Evolutionary conservation across 35 echinoderm and acorn worm species (phyloP), one percentile per base, ranked within the genome.

Genomic region (Apostichopus parvimensis): DNA sequence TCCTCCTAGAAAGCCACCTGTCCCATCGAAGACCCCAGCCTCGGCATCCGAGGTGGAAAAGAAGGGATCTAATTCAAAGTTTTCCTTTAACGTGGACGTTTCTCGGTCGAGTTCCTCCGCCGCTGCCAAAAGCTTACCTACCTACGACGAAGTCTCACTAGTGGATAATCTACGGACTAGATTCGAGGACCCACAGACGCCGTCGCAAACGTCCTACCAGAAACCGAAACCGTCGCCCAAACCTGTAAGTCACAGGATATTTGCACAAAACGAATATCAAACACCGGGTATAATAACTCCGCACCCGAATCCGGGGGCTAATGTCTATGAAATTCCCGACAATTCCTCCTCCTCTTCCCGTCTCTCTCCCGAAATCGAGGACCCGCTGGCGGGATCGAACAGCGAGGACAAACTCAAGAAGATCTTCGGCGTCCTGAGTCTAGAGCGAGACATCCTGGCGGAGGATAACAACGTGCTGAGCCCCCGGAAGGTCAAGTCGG

Each of bases 361-460:
- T 75, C 71, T 75, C n/a, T 75, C 13, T 75, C 71, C 71, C 17
- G 71, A n/a, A 75, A 0, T 8, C 23, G 9, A 82, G 25, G 79
- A 82, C 45, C 55, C 79, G 6, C n/a, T 82, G 11, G 55, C 9
- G 14, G 55, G 34, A 20, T 88, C 86, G 52, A n/a, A n/a, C 61
- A 88, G 68, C 10, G 86, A 88, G 28, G 86, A 88, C 24, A 88
- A 88, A 45, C 61, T 88, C 18, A 88, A 73, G 62, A 88, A 88
- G 72, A 66, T 88, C 71, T 88, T 88, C 72, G 86, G 86, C 9
- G 86, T 88, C 2, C 64, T 17, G 6, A 64, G 64, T 17, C 28
- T 88, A 53, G 68, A 54, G 4, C 53, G 54, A n/a, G 86, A 72
- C 34, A 60, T 88, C 14, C 61, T 88, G 10, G 86, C 71, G 71